phyloP scores from a whole-genome alignment of 2,113 vertebrate species.

The Tenrec ecaudatus region DNA sequence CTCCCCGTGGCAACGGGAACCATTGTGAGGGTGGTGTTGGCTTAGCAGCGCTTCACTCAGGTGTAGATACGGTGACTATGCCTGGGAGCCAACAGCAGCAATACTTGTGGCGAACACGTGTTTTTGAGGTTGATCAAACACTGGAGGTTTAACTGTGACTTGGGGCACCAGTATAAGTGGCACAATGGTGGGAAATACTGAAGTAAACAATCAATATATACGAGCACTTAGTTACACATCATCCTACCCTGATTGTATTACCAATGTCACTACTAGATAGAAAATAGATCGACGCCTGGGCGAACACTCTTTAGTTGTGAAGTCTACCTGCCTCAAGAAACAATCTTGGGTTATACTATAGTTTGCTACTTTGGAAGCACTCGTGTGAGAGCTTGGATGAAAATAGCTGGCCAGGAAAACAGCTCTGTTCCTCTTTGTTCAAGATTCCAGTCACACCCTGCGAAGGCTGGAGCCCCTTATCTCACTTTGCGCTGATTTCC shows the following conservation, averaged over 20 bases:
- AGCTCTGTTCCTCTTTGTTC: conserved; percentile 65
- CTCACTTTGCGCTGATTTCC: conserved; percentile 65
- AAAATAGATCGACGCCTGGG: background rate
- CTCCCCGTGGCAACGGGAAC: background rate
- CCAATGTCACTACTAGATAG: background rate
- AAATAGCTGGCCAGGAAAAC: conserved; percentile 72
- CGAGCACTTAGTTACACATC: background rate
- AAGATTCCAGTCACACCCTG: conserved; percentile 49
- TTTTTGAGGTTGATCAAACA: background rate
- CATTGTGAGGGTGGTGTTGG: too few relatives aligned
- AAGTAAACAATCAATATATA: background rate
- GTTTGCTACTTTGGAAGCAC: background rate
- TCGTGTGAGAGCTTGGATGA: conserved; percentile 20
- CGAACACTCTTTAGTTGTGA: background rate
- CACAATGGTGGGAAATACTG: background rate
- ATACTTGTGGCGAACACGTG: background rate
- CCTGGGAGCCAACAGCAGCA: too few relatives aligned
- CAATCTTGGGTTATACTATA: background rate
- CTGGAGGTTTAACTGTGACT: background rate
- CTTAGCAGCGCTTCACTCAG: too few relatives aligned
- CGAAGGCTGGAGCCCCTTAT: conserved; percentile 62
- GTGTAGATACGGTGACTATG: too few relatives aligned
- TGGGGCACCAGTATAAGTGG: background rate
- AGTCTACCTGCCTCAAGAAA: background rate
- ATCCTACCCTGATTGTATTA: background rate